Evolutionary conservation across 2,888 invertebrate species (phyloP), one percentile per base, ranked within the genome.

Genomic region (Drosophila leonis): DNA sequence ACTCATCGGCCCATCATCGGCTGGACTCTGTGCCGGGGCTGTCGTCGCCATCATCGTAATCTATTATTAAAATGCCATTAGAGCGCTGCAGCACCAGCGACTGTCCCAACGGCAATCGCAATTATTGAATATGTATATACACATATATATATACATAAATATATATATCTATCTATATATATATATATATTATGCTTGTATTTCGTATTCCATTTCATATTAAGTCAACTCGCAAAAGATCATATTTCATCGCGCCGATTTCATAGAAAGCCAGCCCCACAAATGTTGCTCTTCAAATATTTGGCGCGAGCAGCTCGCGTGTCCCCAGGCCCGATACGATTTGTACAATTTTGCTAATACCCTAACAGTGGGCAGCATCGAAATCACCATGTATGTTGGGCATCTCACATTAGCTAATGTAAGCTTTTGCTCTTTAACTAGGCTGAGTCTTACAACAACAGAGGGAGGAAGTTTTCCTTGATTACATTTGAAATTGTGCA

Each of bases 1-100:
- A 48, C 48, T 64, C 81, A 64, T 80, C 83, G 59, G 44, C 61
- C 70, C 76, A 77, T 75, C 77, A 66, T 55, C 55, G 44, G 69
- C 13, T 60, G 60, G 48, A 65, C 57, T 60, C 57, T 65, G 41
- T 44, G 63, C 44, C 9, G 35, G 12, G 51, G 49, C 78, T 78
- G 80, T 78, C 78, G 68, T 79, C 80, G 80, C 78, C 72, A 79
- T 75, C 75, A 79, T 24, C 83, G 82, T 78, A 88, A 85, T 83
- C 81, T 88, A 86, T 85, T 85, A 85, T 85, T 85, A 85, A 85
- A 85, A 88, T 80, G 63, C 72, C 83, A 85, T 85, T 85, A 88
- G 87, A 88, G 87, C 75, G 77, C 68, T 83, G 81, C 81, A 82
- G 41, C 61, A 72, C 54, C 77, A 56, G 37, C 68, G 37, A 13